Evolutionary conservation across 2,888 invertebrate genomes (phyloP).

Genomic region (Pomacea canaliculata): DNA sequence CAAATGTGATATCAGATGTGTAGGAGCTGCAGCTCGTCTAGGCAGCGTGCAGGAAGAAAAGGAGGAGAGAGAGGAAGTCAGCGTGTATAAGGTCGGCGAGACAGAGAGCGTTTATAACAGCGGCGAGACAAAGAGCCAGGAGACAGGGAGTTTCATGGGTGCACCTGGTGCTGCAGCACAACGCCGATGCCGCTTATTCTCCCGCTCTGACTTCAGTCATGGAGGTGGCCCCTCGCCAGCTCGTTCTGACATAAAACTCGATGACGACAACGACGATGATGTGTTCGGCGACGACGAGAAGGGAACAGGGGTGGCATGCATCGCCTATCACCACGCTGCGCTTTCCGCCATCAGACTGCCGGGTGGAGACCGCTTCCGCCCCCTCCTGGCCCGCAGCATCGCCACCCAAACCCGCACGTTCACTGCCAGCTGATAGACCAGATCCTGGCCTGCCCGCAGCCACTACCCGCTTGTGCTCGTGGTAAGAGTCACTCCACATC

Average conservation of each 20-base stretch:
- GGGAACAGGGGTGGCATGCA: background rate
- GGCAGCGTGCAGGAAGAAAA: no score
- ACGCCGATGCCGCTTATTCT: background rate
- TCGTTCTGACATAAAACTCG: background rate
- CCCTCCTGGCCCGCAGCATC: slow-evolving; percentile 36
- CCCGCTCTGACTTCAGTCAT: background rate
- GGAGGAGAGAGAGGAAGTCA: no score
- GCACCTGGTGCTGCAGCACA: background rate
- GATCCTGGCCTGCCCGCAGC: slow-evolving; percentile 34
- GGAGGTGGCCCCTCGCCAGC: background rate
- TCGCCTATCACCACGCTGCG: slow-evolving; percentile 10
- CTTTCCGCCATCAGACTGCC: slow-evolving; percentile 12
- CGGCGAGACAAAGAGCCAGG: no score
- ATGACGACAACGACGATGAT: background rate
- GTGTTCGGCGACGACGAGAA: background rate
- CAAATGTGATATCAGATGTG: no score
- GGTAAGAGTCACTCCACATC: slow-evolving; percentile 30
- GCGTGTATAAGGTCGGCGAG: no score
- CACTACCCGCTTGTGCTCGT: slow-evolving; percentile 25
- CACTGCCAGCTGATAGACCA: slow-evolving; percentile 45
- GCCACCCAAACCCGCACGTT: slow-evolving; percentile 58
- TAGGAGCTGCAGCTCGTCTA: no score
- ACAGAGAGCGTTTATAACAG: no score
- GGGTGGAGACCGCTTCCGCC: slow-evolving; percentile 18
- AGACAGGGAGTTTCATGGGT: background rate